Conservation (phyloP, 2,888 invertebrate species). For the Polyploca ridens region DNA sequence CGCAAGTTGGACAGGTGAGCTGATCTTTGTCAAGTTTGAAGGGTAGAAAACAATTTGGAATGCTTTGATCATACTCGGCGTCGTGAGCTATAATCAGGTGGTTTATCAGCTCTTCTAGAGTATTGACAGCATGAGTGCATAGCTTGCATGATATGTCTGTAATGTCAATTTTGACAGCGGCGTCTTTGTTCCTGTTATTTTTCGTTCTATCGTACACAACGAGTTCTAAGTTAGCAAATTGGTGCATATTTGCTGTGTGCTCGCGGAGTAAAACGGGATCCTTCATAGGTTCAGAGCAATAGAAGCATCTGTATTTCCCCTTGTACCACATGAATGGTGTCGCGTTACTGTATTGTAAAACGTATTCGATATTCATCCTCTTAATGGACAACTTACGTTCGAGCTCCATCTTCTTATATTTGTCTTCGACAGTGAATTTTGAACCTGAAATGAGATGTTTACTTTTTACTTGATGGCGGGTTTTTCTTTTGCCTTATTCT, state of each 20-base stretch:
- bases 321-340: conserved; percentile 79
- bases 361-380: conserved; percentile 73
- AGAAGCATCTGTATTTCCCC: conserved; percentile 73
- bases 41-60: conserved; percentile 73
- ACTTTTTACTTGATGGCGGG: conserved; percentile 36
- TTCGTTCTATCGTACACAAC: conserved; percentile 71
- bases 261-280: conserved; percentile 62
- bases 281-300: conserved; percentile 70
- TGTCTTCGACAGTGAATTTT: conserved; percentile 71
- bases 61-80: conserved; percentile 72
- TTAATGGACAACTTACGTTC: conserved; percentile 69
- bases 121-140: conserved; percentile 55
- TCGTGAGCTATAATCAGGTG: conserved; percentile 78
- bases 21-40: conserved; percentile 73
- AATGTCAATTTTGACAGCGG: conserved; percentile 77
- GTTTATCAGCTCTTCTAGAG: conserved; percentile 71
- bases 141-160: conserved; percentile 68
- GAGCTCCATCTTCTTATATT: conserved; percentile 71
- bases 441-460: conserved; percentile 75
- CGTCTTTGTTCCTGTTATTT: conserved; percentile 74
- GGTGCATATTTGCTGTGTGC: conserved; percentile 62
- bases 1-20: conserved; percentile 71
- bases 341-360: conserved; percentile 72
- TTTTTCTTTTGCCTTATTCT: neutral
- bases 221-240: conserved; percentile 68